These are phyloP conservation scores for Venusia cambrica DNA, from an alignment of 2,888 invertebrate species.

Conservation along the genomic window DNA sequence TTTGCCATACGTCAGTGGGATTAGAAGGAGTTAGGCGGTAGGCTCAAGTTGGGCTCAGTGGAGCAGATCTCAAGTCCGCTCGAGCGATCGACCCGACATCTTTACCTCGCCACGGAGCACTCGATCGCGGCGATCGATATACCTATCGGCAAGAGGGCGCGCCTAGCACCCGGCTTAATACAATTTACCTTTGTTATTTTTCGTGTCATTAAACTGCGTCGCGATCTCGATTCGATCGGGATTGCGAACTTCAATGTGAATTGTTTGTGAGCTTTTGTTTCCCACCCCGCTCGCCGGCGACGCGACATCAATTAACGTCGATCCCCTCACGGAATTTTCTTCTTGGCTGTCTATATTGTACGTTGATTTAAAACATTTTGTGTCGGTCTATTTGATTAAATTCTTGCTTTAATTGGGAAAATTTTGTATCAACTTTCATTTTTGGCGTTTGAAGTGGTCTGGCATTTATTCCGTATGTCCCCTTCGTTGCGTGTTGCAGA, in stretches of 20 bases:
- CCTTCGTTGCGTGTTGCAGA: conserved; percentile 60
- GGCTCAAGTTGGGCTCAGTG: conserved; percentile 45
- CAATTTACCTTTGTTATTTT: conserved; percentile 82
- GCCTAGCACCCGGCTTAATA: conserved; percentile 73
- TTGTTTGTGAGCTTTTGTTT: conserved; percentile 80
- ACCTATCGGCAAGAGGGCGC: conserved; percentile 57
- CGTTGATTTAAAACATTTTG: conserved; percentile 54
- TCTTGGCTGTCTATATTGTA: conserved; percentile 60
- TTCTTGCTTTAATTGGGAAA: conserved; percentile 5
- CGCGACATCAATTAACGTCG: conserved; percentile 79
- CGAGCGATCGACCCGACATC: conserved; percentile 61
- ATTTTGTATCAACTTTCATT: conserved; percentile 30
- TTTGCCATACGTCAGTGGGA: conserved; percentile 66
- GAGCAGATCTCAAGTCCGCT: conserved; percentile 64
- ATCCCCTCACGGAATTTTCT: conserved; percentile 71
- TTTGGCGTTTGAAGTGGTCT: conserved; percentile 43
- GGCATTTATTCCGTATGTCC: conserved; percentile 58
- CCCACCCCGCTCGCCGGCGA: conserved; percentile 69
- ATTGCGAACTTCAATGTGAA: conserved; percentile 78
- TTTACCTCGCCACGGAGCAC: conserved; percentile 56
- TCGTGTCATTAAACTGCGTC: conserved; percentile 81
- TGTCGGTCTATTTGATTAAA: conserved; percentile 22
- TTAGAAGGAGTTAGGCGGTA: conserved; percentile 53
- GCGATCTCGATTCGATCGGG: conserved; percentile 77
- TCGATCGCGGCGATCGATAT: conserved; percentile 65